Evolutionary conservation across 2,797 vertebrate species (phyloP).

Genomic region (Epinephelus awoara): DNA sequence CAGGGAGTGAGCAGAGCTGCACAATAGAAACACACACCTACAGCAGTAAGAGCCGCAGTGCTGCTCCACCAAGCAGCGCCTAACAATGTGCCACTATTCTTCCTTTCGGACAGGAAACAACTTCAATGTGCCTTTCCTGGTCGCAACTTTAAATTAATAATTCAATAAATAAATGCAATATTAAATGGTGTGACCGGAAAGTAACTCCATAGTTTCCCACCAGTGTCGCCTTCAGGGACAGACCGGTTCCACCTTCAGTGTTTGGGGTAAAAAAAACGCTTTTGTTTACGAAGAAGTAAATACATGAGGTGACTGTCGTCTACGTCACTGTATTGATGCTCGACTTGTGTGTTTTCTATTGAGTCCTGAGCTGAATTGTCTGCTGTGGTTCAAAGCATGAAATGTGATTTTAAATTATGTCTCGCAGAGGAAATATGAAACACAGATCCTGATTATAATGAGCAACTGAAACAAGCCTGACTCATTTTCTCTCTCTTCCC

Average conservation of each 20-base stretch:
- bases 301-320: conserved; percentile 10
- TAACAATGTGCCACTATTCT: conserved; percentile 81
- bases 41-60: conserved; percentile 38
- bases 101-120: conserved; percentile 81
- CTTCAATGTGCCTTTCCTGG: conserved; percentile 85
- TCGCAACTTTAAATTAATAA: conserved; percentile 80
- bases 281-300: conserved; percentile 45
- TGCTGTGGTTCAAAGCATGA: conserved; percentile 20
- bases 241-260: conserved; percentile 28
- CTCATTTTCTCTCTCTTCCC: conserved; percentile 56
- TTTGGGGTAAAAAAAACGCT: not conserved
- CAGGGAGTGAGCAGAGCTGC: conserved; percentile 39
- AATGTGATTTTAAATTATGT: conserved; percentile 28
- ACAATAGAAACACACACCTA: conserved; percentile 66
- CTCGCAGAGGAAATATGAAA: conserved; percentile 59
- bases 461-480: conserved; percentile 36
- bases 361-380: not conserved
- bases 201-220: conserved; percentile 79
- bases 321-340: not conserved
- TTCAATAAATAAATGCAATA: conserved; percentile 87
- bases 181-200: conserved; percentile 88
- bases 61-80: conserved; percentile 18
- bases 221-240: conserved; percentile 33
- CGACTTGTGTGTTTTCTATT: not conserved
- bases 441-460: conserved; percentile 53